These are phyloP conservation scores for Chiroxiphia lanceolata DNA, from an alignment of 2,797 vertebrate species.

Conservation along the genomic window DNA sequence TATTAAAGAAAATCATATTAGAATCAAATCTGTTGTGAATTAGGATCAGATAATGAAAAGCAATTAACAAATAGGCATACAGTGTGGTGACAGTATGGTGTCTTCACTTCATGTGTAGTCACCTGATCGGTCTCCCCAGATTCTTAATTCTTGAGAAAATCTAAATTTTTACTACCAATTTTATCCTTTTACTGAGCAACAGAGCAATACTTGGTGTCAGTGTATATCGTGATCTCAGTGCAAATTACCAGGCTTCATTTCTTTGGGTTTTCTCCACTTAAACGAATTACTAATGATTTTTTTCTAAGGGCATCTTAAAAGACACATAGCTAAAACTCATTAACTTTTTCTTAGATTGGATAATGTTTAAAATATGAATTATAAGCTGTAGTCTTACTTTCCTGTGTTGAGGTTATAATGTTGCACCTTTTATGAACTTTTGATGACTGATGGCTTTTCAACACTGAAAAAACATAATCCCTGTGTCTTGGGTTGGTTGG, in stretches of 20 bases:
- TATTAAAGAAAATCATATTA: not conserved
- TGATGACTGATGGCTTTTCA: not conserved
- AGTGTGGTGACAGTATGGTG: not conserved
- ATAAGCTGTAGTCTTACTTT: not conserved
- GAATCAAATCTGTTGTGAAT: not conserved
- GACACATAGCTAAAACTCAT: not conserved
- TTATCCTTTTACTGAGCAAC: not conserved
- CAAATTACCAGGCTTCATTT: not conserved
- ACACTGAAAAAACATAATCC: not conserved
- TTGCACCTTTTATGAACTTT: not conserved
- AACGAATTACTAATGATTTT: not conserved
- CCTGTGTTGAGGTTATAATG: not conserved
- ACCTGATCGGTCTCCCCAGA: not conserved
- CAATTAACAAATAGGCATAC: not conserved
- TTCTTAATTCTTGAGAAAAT: not conserved
- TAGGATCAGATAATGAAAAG: not conserved
- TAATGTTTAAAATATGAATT: not conserved
- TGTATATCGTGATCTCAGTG: not conserved
- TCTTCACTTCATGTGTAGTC: not conserved
- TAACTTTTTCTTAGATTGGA: not conserved
- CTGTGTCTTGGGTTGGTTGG: not conserved
- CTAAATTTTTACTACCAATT: not conserved
- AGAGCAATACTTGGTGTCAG: not conserved
- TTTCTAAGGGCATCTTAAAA: constrained; percentile 2
- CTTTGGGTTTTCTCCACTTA: not conserved